Evolutionary conservation across 2,888 invertebrate species (phyloP).

Genomic region (Nezara viridula): DNA sequence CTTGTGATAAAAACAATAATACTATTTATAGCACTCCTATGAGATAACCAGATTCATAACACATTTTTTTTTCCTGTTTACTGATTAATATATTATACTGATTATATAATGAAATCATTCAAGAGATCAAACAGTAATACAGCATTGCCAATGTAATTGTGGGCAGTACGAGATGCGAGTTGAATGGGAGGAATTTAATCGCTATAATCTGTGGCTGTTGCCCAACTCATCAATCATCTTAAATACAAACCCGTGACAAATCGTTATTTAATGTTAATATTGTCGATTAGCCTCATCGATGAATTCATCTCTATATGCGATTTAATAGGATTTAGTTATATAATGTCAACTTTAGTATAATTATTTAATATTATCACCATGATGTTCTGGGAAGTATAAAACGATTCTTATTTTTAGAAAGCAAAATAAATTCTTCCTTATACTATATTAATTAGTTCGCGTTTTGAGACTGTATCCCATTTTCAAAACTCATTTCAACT

Average conservation of each 20-base stretch:
- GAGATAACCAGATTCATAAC: background rate
- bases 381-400: no score
- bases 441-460: no score
- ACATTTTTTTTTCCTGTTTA: background rate
- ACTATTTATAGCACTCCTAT: background rate
- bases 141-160: background rate
- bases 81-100: background rate
- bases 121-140: background rate
- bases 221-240: slow-evolving; percentile 12
- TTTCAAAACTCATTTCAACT: no score
- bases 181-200: slow-evolving; percentile 21
- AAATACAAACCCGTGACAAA: background rate
- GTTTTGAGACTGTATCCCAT: no score
- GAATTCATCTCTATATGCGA: background rate
- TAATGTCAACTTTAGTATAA: background rate
- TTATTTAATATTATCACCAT: no score
- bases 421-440: no score
- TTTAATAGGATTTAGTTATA: background rate
- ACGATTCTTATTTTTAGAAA: no score
- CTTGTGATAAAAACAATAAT: no score
- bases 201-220: background rate
- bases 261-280: background rate
- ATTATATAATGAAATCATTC: background rate
- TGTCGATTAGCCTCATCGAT: background rate
- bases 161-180: background rate